Base-by-base conservation (phyloP, 2,797 vertebrate species). In the Huso huso region DNA sequence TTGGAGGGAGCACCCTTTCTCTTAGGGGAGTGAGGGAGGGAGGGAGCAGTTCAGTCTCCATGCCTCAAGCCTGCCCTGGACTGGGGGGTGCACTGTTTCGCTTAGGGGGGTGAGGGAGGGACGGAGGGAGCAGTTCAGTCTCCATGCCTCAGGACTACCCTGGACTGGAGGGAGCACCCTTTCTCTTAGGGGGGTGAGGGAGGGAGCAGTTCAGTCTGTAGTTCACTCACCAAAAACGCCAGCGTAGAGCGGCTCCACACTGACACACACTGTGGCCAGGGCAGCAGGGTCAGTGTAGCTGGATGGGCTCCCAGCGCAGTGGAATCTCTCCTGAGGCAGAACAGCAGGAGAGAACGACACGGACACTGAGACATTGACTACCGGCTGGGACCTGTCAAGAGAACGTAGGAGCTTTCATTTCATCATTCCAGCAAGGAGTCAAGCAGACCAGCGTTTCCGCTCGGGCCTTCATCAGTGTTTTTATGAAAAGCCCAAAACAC, bases 321-420 rank as follows among this genome's bases (percentile, higher is more conserved):
- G 78, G 66, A 80, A 78, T 51, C 12, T 23, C 10, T 69, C 48
- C 66, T 76, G 75, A 1, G 66, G 8, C 60, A 77, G 75, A 61
- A 74, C 11, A 49, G 71, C 68, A 7, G 75, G 75, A 62, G 73
- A 64, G 50, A 77, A 15, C 7, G 70, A 65, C 49, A 77, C n/a
- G 6, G 68, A 72, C 51, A 73, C 48, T 0, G 49, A 18, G 48
- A 74, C 49, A 51, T 71, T 75, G 13, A 78, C 74, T 48, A 80
- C 70, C 13, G 76, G 76, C 49, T 76, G 71, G 48, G 75, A 73
- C 66, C 78, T 80, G 51, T 11, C 9, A 37, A 37, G 15, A 59
- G n/a, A 66, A 65, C 13, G 5, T 7, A 23, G 37, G 51, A 23
- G 9, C 11, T 55, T 48, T 6, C 51, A 12, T 61, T 12, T 49